phyloP scores from a whole-genome alignment of 2,797 vertebrate species.

The Diplodus puntazzo region DNA sequence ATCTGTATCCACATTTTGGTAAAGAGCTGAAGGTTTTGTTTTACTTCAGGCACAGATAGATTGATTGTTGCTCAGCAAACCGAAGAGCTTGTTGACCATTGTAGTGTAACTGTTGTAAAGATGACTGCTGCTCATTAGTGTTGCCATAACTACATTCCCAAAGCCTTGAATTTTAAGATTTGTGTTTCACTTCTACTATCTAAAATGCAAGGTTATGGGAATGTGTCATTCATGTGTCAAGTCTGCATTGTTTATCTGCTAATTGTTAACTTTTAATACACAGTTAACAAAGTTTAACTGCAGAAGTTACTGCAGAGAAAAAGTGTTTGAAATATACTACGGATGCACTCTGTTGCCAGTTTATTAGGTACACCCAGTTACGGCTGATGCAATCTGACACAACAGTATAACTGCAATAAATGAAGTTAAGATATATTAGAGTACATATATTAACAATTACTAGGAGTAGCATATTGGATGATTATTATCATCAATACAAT shows the following conservation, averaged over 20 bases:
- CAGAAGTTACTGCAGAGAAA: slow-evolving; percentile 29
- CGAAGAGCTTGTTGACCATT: slow-evolving; percentile 81
- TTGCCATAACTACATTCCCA: slow-evolving; percentile 46
- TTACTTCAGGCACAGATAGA: not conserved
- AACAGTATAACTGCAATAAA: slow-evolving; percentile 9
- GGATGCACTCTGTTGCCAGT: slow-evolving; percentile 48
- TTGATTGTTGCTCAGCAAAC: slow-evolving; percentile 10
- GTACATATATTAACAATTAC: too few species aligned
- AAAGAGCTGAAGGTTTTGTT: not conserved
- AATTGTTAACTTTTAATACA: slow-evolving; percentile 32
- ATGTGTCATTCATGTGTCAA: slow-evolving; percentile 41
- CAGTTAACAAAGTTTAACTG: slow-evolving; percentile 22
- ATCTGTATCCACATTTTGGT: not conserved
- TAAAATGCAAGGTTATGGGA: slow-evolving; percentile 70
- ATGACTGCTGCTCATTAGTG: slow-evolving; percentile 43
- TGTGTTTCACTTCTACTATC: slow-evolving; percentile 12
- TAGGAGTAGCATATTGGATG: too few species aligned
- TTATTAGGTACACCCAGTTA: slow-evolving; percentile 24
- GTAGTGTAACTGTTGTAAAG: slow-evolving; percentile 53
- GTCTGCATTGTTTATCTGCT: slow-evolving; percentile 38
- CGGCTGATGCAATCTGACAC: not conserved
- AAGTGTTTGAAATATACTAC: not conserved
- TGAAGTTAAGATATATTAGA: too few species aligned
- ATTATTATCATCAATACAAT: too few species aligned
- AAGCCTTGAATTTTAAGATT: slow-evolving; percentile 68